These are phyloP conservation scores for Eristalis pertinax DNA, from an alignment of 2,888 invertebrate species.

Conservation along the genomic window DNA sequence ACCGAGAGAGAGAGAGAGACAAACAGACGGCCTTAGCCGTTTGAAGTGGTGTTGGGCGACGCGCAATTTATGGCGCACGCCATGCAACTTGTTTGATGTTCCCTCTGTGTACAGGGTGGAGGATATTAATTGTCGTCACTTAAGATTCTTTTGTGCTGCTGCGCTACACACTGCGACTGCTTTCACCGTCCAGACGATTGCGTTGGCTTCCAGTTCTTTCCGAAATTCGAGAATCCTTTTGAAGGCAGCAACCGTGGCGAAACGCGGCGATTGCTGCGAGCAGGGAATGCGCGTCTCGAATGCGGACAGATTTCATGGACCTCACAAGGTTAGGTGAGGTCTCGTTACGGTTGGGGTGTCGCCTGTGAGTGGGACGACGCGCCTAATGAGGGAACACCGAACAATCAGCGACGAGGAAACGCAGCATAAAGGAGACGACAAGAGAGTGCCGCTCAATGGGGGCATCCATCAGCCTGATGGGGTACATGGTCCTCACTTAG, in stretches of 20 bases:
- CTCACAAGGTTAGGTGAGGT: neutral
- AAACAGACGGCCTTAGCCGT: conserved; percentile 9
- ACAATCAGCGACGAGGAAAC: neutral
- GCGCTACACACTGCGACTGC: neutral
- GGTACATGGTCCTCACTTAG: neutral
- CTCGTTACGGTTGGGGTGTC: neutral
- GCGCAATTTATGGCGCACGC: conserved; percentile 70
- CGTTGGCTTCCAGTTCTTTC: neutral
- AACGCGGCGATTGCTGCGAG: neutral
- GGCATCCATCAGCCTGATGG: neutral
- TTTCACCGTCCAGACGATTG: neutral
- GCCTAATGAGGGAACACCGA: neutral
- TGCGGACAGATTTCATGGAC: neutral
- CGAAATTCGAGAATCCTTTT: conserved; percentile 57
- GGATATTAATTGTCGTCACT: conserved; percentile 70
- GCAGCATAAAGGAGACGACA: neutral
- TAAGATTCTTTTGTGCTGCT: conserved; percentile 67
- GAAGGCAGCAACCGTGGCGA: conserved; percentile 38
- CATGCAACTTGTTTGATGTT: conserved; percentile 69
- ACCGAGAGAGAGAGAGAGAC: neutral
- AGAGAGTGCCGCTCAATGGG: neutral
- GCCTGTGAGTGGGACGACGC: neutral
- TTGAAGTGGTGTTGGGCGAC: conserved; percentile 63
- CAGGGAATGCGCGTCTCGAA: conserved; percentile 1
- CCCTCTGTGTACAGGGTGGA: conserved; percentile 25